Evolutionary conservation across 2,113 vertebrate genomes (phyloP).

Genomic region (Zonotrichia leucophrys): DNA sequence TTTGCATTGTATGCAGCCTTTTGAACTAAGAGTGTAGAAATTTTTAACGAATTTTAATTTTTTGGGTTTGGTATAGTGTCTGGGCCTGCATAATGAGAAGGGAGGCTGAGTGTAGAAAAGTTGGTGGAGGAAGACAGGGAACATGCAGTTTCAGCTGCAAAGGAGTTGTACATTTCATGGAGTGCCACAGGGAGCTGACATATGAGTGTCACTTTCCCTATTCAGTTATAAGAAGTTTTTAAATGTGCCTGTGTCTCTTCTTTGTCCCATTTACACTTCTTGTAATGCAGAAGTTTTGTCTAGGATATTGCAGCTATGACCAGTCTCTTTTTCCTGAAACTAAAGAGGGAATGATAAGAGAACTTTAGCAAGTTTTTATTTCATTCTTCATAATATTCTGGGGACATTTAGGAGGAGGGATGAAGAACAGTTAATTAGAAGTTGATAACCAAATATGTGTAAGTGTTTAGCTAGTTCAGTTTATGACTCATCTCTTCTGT

Average conservation of each 20-base stretch:
- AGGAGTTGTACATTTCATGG: not conserved
- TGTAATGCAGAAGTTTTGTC: not conserved
- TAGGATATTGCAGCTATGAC: not conserved
- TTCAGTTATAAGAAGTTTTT: not conserved
- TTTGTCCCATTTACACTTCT: not conserved
- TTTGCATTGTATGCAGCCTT: not conserved
- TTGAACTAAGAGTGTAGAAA: not conserved
- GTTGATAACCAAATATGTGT: not conserved
- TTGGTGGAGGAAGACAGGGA: not conserved
- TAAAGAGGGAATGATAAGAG: not conserved
- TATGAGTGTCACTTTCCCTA: not conserved
- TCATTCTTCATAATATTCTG: not conserved
- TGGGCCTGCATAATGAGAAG: not conserved
- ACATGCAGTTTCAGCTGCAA: not conserved
- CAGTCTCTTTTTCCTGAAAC: not conserved
- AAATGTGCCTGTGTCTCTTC: not conserved
- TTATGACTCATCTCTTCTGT: not conserved
- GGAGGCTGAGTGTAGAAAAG: not conserved
- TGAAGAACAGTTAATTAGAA: not conserved
- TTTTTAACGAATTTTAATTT: not conserved
- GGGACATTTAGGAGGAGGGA: not conserved
- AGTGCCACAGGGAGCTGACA: not conserved
- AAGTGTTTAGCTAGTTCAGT: conserved; percentile 3
- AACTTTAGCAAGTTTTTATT: not conserved
- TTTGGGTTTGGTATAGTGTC: not conserved